Evolutionary conservation across 2,888 invertebrate genomes (phyloP).

Genomic region (Gandaritis pyraliata): DNA sequence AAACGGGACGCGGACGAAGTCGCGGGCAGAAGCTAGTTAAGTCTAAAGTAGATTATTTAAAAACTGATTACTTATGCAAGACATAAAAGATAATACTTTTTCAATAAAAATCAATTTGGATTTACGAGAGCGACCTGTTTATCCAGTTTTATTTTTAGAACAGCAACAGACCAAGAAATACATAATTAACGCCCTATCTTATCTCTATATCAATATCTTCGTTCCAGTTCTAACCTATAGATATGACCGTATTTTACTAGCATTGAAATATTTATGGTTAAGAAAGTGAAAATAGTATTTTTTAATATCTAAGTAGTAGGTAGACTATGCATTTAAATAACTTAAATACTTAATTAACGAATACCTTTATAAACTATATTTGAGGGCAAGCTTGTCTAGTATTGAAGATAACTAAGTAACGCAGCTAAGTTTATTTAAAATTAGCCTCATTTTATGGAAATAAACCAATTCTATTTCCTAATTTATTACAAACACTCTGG

Average conservation of each 20-base stretch:
- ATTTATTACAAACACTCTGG: not conserved
- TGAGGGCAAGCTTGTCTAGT: no score
- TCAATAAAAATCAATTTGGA: conserved; percentile 30
- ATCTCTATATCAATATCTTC: conserved; percentile 65
- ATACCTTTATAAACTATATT: no score
- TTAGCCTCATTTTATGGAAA: not conserved
- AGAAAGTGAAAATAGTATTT: not conserved
- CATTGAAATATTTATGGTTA: not conserved
- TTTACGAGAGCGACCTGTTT: conserved; percentile 35
- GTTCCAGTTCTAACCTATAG: conserved; percentile 58
- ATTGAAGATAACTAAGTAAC: not conserved
- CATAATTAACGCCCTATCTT: conserved; percentile 58
- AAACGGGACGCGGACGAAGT: no score
- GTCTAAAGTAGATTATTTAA: not conserved
- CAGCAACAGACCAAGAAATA: conserved; percentile 34
- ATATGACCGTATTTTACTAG: conserved; percentile 47
- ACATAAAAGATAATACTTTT: conserved; percentile 27
- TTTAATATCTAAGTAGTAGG: not conserved
- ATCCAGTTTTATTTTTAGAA: conserved; percentile 34
- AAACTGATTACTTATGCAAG: conserved; percentile 2
- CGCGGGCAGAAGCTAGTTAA: no score
- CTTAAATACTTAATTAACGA: no score
- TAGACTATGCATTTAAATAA: not conserved
- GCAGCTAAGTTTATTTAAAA: not conserved
- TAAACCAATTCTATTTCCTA: conserved; percentile 4